phyloP scores from a whole-genome alignment of 2,113 vertebrate genomes.

The Oreochromis spilurus region DNA sequence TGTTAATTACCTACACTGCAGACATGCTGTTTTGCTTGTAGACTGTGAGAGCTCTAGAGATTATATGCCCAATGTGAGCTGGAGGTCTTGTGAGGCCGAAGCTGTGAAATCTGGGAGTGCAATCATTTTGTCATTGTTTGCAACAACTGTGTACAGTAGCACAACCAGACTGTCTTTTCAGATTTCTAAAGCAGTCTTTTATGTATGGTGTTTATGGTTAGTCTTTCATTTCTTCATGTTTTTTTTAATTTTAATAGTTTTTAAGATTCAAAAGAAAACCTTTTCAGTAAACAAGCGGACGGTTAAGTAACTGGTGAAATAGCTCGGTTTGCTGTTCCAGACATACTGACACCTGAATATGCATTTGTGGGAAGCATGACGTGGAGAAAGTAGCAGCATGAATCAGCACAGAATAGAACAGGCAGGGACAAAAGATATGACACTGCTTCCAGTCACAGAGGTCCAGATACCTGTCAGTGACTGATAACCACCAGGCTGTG shows the following conservation, averaged over 20 bases:
- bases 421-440: not conserved
- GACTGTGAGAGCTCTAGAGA: not conserved
- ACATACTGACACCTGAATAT: not conserved
- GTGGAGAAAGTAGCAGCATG: not conserved
- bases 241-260: not conserved
- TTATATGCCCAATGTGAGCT: not conserved
- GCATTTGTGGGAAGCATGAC: not conserved
- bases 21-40: not conserved
- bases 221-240: not conserved
- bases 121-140: not conserved
- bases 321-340: fast-evolving
- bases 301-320: not conserved
- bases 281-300: not conserved
- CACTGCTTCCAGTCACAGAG: not conserved
- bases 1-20: not conserved
- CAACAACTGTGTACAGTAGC: not conserved
- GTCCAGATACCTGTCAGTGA: not conserved
- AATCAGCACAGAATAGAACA: not conserved
- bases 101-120: not conserved
- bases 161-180: not conserved
- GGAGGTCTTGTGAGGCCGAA: not conserved
- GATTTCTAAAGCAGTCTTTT: not conserved
- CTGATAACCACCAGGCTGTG: not conserved
- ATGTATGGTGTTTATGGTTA: not conserved
- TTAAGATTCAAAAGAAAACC: not conserved